Percentiles rank a stretch among this genome's conserved stretches.
Evolutionary conservation across 2,888 invertebrate species (phyloP).

Genomic region (Luperina testacea): DNA sequence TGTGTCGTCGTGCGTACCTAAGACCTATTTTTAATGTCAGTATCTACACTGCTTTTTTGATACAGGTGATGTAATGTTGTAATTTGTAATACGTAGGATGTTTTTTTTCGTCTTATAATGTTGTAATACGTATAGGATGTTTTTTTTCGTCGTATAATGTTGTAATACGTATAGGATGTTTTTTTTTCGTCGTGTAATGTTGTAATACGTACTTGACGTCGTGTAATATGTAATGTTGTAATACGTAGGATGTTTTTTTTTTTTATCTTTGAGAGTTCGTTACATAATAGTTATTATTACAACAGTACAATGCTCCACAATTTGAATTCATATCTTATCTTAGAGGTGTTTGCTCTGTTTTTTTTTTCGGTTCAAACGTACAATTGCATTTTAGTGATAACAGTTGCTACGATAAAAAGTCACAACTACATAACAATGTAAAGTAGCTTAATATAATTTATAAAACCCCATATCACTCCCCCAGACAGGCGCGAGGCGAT

Average conservation of each 20-base stretch:
- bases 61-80: constrained; percentile 5
- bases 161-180: too few species aligned
- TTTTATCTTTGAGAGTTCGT: neutral
- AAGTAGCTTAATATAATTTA: neutral
- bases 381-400: constrained; percentile 27
- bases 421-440: too few species aligned
- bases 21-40: neutral
- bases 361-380: constrained; percentile 23
- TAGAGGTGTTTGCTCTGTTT: neutral
- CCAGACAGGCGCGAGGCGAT: too few species aligned
- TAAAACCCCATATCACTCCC: neutral
- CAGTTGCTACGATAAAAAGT: neutral
- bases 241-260: neutral
- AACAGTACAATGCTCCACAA: neutral
- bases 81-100: neutral
- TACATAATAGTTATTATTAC: neutral
- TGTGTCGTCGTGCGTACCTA: neutral
- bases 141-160: too few species aligned
- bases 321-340: constrained; percentile 15
- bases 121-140: neutral
- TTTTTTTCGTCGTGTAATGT: neutral
- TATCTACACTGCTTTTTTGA: neutral
- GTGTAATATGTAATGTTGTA: constrained; percentile 11
- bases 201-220: neutral
- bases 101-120: neutral